Base-by-base conservation (phyloP, 1,140 invertebrate genomes). In the Ectropis grisescens region DNA sequence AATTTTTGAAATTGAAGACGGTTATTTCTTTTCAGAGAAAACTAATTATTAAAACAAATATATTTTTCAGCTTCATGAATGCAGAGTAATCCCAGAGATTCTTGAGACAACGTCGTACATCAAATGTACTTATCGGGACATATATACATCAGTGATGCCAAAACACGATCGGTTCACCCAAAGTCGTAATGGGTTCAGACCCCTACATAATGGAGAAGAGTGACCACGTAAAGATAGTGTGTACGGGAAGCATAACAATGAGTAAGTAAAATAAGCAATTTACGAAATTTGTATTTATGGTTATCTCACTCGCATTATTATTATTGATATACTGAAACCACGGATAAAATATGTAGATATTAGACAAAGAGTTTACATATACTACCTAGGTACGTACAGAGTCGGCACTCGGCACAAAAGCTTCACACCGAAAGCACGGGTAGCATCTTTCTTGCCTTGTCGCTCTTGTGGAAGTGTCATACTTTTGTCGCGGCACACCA, bases 201-300 rank as follows among this genome's bases (percentile, higher is more conserved):
- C 31, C 36, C 0, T 72, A 76, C 19, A 35, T 33, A 0, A 29
- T 76, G 2, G 35, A 25, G 0, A 55, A 34, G 2, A 72, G 68
- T 23, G 71, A 76, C 16, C 65, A 71, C 9, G 71, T 67, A 1
- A 72, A 71, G 33, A 44, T 76, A 0, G 55, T 45, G 27, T 76
- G 71, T 32, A 47, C 46, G 71, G 64, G 4, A 61, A 38, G 13
- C 48, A 61, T 33, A 27, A 27, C 22, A 44, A 59, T 11, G 67
- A 49, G 66, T 74, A 22, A 52, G 40, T 26, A 10, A 31, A 15
- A 10, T 33, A 16, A 13, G 24, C 9, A 2, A n/a, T 22, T n/a
- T n/a, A n/a, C n/a, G n/a, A n/a, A n/a, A n/a, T n/a, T n/a, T n/a
- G n/a, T n/a, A n/a, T n/a, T n/a, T n/a, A n/a, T n/a, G n/a, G n/a